Percentiles rank a stretch among this genome's conserved stretches.
Evolutionary conservation across 2,797 vertebrate species (phyloP).

Genomic region (Macropodus opercularis): DNA sequence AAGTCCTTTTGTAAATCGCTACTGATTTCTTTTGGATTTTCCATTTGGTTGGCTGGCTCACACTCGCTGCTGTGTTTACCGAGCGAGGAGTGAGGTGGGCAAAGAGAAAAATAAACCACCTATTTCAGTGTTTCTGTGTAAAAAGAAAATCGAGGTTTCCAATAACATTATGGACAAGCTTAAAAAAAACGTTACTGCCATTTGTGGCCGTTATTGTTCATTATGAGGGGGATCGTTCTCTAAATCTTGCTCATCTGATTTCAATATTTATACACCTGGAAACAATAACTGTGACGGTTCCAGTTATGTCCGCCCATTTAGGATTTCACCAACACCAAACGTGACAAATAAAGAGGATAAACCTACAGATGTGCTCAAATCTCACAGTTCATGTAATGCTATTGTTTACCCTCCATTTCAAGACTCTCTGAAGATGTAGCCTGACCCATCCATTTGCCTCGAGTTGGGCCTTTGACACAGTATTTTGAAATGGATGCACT

Average conservation of each 20-base stretch:
- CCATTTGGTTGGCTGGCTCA: conserved; percentile 56
- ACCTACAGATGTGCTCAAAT: not conserved
- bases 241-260: not conserved
- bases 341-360: not conserved
- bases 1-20: conserved; percentile 62
- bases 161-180: conserved; percentile 28
- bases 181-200: conserved; percentile 32
- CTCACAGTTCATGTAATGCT: not conserved
- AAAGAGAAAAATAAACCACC: conserved; percentile 42
- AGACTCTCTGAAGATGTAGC: conserved; percentile 12
- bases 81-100: conserved; percentile 31
- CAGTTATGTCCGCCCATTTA: not conserved
- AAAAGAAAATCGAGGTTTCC: conserved; percentile 37
- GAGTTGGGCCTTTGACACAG: conserved; percentile 40
- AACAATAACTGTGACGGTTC: not conserved
- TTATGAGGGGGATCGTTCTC: conserved; percentile 2
- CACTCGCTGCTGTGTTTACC: conserved; percentile 48
- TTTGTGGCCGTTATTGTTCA: conserved; percentile 20
- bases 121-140: conserved; percentile 35
- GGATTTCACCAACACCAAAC: not conserved
- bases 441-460: conserved; percentile 44
- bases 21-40: conserved; percentile 70
- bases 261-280: conserved; percentile 2
- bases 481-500: conserved; percentile 56
- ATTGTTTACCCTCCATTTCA: conserved; percentile 4